Base-by-base conservation (phyloP, 2,888 invertebrate species). In the Cheilosia pagana region DNA sequence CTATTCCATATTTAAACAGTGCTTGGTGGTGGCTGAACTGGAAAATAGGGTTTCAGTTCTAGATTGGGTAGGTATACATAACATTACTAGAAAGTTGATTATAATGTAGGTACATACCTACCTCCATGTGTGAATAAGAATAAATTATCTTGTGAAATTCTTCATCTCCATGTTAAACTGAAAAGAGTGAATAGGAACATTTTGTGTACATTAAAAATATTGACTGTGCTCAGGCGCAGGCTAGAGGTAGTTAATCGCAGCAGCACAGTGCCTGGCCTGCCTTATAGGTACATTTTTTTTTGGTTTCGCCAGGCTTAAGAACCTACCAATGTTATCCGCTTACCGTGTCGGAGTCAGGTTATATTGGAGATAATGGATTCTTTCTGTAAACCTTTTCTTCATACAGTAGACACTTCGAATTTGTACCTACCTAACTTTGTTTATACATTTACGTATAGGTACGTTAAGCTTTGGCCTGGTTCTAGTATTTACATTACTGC, bases 311-410 rank as follows among this genome's bases (percentile, higher is more conserved):
- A 25, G 41, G 16, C 52, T 59, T 14, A 21, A 48, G 45, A 53
- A 68, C 43, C 43, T 12, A 62, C 28, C 68, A 45, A 41, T 68
- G 35, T 62, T 70, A 77, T 77, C 53, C 50, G 45, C 43, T 43
- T 45, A 52, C 68, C 67, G 19, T 68, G 52, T 28, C 16, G 25
- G 43, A 67, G 60, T 16, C 19, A 53, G 53, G 76, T 68, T 68
- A 23, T 35, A 23, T 16, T 60, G 31, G 14, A 68, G 62, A 55
- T 53, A 50, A 77, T 68, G 60, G 53, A 10, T 45, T 77, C 39
- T 48, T 21, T 19, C 3, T 43, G 28, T 55, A 3, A 21, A 19
- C 21, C 50, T 50, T 23, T 1, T 50, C 10, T n/a, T n/a, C 23
- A 21, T 23, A 16, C 25, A 8, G 48, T 23, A n/a, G 35, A 59